Conservation (phyloP, 2,113 vertebrate species). For the Sylvietta virens region DNA sequence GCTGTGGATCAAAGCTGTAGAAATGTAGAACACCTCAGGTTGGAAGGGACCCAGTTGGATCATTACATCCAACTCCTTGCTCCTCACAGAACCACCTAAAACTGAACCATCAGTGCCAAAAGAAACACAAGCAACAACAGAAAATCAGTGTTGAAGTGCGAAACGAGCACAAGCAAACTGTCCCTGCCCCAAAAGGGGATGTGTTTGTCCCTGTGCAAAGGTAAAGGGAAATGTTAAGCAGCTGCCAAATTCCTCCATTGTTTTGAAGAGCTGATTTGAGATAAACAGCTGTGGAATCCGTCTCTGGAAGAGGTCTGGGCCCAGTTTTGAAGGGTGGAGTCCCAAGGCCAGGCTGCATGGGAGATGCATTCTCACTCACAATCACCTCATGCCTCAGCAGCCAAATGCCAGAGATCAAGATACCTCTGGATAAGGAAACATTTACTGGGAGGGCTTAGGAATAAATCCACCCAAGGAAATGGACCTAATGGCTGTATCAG, state of each 20-base stretch:
- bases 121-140: background rate
- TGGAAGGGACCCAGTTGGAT: background rate
- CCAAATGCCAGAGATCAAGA: background rate
- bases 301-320: background rate
- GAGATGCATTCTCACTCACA: background rate
- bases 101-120: background rate
- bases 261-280: background rate
- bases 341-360: background rate
- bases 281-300: background rate
- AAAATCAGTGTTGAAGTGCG: background rate
- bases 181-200: background rate
- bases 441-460: background rate
- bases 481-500: background rate
- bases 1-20: background rate
- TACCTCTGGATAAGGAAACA: background rate
- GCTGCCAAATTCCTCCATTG: background rate
- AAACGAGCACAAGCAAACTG: background rate
- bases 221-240: background rate
- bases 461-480: background rate
- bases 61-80: too few relatives aligned
- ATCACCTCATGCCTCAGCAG: background rate
- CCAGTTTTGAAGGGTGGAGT: background rate
- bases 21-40: background rate
- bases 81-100: background rate
- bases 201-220: background rate